phyloP scores from a whole-genome alignment of 2,888 invertebrate genomes.

The Stenichneumon culpator region DNA sequence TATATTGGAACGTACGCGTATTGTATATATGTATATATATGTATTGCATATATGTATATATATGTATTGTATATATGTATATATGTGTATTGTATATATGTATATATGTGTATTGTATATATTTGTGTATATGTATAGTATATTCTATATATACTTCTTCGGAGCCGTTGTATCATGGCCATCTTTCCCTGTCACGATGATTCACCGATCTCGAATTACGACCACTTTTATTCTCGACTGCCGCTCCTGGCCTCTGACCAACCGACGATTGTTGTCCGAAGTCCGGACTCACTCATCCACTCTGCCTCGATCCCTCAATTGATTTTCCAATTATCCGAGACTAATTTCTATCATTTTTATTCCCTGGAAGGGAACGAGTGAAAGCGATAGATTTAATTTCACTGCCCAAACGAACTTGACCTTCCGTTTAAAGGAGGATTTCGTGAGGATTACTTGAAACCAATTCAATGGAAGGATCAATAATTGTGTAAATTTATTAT shows the following conservation, averaged over 20 bases:
- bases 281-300: constrained; percentile 13
- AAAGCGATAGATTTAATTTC: not conserved
- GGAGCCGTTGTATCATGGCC: constrained; percentile 36
- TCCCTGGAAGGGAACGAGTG: not conserved
- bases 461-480: not conserved
- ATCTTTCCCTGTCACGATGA: constrained; percentile 58
- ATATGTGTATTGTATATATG: too few relatives aligned
- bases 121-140: too few relatives aligned
- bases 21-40: too few relatives aligned
- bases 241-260: constrained; percentile 26
- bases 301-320: constrained; percentile 41
- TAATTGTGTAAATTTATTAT: not conserved
- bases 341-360: constrained; percentile 49
- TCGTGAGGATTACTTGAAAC: not conserved
- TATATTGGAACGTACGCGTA: too few relatives aligned
- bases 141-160: not conserved
- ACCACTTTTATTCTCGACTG: constrained; percentile 40
- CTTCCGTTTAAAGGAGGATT: not conserved
- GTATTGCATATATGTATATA: too few relatives aligned
- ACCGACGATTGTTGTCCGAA: constrained; percentile 41
- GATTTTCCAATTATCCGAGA: constrained; percentile 52
- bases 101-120: too few relatives aligned
- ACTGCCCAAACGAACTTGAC: not conserved
- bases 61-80: not conserved
- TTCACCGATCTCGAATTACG: constrained; percentile 52